Base-by-base conservation (phyloP, 2,113 vertebrate species). In the Thalassoma bifasciatum region DNA sequence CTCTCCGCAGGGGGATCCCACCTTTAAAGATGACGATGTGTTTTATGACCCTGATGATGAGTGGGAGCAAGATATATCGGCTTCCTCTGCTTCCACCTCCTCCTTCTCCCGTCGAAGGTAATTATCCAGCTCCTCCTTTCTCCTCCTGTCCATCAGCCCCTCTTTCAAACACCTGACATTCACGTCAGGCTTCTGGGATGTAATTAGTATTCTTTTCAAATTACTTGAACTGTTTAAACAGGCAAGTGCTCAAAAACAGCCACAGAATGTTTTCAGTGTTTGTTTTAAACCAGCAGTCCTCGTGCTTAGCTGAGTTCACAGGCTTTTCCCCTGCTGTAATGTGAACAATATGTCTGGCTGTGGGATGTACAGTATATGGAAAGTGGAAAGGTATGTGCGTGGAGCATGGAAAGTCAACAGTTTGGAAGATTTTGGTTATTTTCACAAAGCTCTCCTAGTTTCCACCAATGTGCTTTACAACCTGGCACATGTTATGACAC, bases 21-120 rank as follows among this genome's bases (percentile, higher is more conserved):
- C 75, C 76, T 90, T 83, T 82, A 95, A 90, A 93, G 88, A 93
- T 90, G 96, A 95, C 64, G 95, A 96, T 65, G 85, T 98, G 69
- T 97, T 98, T 94, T 98, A 96, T 81, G 94, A 96, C 82, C 97
- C 97, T 38, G 93, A 92, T 86, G 97, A 98, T 91, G 96, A 97
- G 66, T 99, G 98, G 98, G 97, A 99, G 65, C 95, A 95, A 73
- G 97, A 99, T 90, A 84, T 99, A 86, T 95, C 94, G 30, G 90
- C 87, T 53, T 90, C 90, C 30, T 93, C 89, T 21, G 66, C 95
- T 0, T 58, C 92, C 0, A 51, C 91, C 0, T 40, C 95, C 21
- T 93, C 91, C 8, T 91, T 98, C 81, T 98, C 97, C 75, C 94
- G 93, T 72, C 94, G 96, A 88, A 96, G 96, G 98, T 98, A 94